Evolutionary conservation across 2,797 vertebrate species (phyloP).

Genomic region (Chiropotes sagulatus): DNA sequence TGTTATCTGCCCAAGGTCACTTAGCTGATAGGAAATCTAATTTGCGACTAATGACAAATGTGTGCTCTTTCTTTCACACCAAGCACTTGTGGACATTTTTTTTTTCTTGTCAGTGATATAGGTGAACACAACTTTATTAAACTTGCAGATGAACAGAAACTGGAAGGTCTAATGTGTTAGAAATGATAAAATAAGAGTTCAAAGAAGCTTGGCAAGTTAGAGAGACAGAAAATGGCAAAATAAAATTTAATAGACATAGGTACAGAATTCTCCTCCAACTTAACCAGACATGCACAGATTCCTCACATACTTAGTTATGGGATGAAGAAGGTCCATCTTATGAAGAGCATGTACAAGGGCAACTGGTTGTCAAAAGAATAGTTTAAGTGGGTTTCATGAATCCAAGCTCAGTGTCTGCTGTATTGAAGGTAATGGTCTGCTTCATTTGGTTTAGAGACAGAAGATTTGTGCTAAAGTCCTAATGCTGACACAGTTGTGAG

Average conservation of each 20-base stretch:
- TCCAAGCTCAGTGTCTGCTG: too few species aligned
- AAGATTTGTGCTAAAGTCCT: not conserved
- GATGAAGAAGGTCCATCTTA: not conserved
- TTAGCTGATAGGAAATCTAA: constrained; percentile 22
- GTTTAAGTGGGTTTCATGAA: not conserved
- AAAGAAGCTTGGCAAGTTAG: not conserved
- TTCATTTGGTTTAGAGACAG: not conserved
- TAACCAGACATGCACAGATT: not conserved
- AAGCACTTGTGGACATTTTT: not conserved
- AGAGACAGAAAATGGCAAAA: not conserved
- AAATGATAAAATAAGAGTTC: not conserved
- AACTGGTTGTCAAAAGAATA: not conserved
- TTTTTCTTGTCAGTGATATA: not conserved
- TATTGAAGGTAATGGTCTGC: not conserved
- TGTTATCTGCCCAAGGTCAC: not conserved
- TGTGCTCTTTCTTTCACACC: not conserved
- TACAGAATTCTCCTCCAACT: not conserved
- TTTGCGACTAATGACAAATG: not conserved
- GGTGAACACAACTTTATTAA: not conserved
- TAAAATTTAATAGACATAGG: not conserved
- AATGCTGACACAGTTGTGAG: not conserved
- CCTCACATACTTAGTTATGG: not conserved
- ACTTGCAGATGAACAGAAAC: not conserved
- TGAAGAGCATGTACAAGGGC: not conserved
- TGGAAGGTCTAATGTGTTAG: not conserved